Conservation (phyloP, 2,888 invertebrate species). For the Platypus cylindrus region DNA sequence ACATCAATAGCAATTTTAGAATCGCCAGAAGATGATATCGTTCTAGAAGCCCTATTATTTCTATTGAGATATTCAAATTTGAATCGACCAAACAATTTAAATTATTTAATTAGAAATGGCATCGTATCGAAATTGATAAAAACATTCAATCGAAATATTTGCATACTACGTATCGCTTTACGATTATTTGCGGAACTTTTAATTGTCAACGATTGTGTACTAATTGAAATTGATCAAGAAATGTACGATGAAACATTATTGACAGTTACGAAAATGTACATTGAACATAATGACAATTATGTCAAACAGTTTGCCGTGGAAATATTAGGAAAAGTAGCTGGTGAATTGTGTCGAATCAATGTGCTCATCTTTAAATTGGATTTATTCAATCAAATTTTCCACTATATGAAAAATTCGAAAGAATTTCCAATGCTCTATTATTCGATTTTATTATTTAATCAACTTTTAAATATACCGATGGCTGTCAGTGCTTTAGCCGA, state of each 20-base stretch:
- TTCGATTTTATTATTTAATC: constrained; percentile 20
- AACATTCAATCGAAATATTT: constrained; percentile 23
- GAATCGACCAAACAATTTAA: constrained; percentile 21
- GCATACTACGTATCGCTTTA: constrained; percentile 22
- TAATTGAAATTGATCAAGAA: constrained; percentile 24
- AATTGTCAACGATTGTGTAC: constrained; percentile 17
- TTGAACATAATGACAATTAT: constrained; percentile 19
- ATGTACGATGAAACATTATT: constrained; percentile 21
- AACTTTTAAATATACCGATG: constrained; percentile 20
- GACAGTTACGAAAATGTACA: constrained; percentile 22
- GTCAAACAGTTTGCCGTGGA: constrained; percentile 22
- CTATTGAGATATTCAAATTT: constrained; percentile 26
- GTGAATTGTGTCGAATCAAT: constrained; percentile 18
- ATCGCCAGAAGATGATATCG: constrained; percentile 23
- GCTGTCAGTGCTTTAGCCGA: constrained; percentile 19
- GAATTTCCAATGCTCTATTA: constrained; percentile 17
- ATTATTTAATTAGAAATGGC: constrained; percentile 20
- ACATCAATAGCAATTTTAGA: constrained; percentile 25
- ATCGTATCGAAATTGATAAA: constrained; percentile 21
- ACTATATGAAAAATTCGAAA: constrained; percentile 19
- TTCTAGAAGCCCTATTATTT: constrained; percentile 25
- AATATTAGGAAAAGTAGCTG: constrained; percentile 21
- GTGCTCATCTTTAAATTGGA: constrained; percentile 20
- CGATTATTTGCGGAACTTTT: constrained; percentile 22
- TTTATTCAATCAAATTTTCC: constrained; percentile 22